Evolutionary conservation across 2,888 invertebrate species (phyloP), one percentile per base, ranked within the genome.

Genomic region (Catocala sponsa): DNA sequence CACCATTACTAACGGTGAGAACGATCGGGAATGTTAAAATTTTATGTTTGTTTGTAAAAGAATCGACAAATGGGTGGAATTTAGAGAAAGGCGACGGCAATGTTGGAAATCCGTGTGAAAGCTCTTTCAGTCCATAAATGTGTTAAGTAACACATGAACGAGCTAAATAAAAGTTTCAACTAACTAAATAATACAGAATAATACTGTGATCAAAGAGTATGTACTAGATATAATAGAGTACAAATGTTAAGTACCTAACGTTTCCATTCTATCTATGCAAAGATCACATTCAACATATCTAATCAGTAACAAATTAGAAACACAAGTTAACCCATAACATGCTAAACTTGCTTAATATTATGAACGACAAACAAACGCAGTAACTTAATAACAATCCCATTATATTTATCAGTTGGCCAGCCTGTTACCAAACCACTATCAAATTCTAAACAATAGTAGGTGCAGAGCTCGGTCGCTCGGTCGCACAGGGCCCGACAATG

Each of bases 391-490:
- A 54, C 61, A 67, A 70, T 68, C 43, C 68, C 66, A 74, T 76
- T 71, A 72, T 72, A 74, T 70, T 74, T 76, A 76, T 72, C 69
- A 69, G 65, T 41, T n/a, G 32, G 51, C 65, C 55, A 73, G 69
- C 25, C 65, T 68, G 70, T 70, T 73, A 69, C 69, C 63, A 46
- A 72, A 74, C 70, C 70, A 72, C 75, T 70, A 70, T 80, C 70
- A 74, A 78, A 78, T 63, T 68, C 73, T 78, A 80, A 81, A 77
- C 78, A 77, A 79, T 75, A 72, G 78, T 70, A 59, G 63, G 61
- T 71, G 74, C 76, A 78, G 65, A 63, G 67, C 70, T 72, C 68
- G 72, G 74, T 78, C 79, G 67, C 70, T 72, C 68, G 72, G 74
- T 78, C 79, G 78, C 78, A 72, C 75, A 67, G 67, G 59, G 48